Evolutionary conservation across 2,797 vertebrate species (phyloP).

Genomic region (Nyctibius grandis): DNA sequence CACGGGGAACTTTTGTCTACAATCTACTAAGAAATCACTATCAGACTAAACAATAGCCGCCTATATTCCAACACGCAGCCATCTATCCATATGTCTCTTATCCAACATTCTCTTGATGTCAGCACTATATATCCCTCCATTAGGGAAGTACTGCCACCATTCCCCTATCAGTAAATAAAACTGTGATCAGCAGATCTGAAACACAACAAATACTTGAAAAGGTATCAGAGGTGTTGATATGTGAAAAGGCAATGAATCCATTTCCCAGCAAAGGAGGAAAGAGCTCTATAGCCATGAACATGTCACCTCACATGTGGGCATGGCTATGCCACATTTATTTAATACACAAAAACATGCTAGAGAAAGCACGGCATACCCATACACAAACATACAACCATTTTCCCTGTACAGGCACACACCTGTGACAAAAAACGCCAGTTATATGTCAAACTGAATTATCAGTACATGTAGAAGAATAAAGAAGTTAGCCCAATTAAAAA

Average conservation of each 20-base stretch:
- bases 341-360: neutral
- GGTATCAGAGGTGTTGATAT: conserved; percentile 14
- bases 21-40: neutral
- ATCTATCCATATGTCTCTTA: conserved; percentile 17
- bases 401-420: neutral
- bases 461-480: neutral
- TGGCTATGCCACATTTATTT: neutral
- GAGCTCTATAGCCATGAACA: neutral
- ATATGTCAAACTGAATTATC: neutral
- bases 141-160: neutral
- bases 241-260: neutral
- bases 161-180: conserved; percentile 48
- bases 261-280: neutral
- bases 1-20: neutral
- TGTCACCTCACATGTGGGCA: neutral
- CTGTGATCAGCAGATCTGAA: conserved; percentile 36
- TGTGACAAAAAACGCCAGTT: neutral
- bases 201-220: conserved; percentile 23
- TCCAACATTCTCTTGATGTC: conserved; percentile 37
- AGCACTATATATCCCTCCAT: conserved; percentile 28
- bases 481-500: neutral
- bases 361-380: neutral
- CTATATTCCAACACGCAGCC: neutral
- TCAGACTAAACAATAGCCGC: neutral
- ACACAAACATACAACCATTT: neutral